A percentile compares a stretch with the other conserved stretches of the same genome.
Evolutionary conservation across 1,140 invertebrate genomes (phyloP).

Genomic region (Papilio glaucus): DNA sequence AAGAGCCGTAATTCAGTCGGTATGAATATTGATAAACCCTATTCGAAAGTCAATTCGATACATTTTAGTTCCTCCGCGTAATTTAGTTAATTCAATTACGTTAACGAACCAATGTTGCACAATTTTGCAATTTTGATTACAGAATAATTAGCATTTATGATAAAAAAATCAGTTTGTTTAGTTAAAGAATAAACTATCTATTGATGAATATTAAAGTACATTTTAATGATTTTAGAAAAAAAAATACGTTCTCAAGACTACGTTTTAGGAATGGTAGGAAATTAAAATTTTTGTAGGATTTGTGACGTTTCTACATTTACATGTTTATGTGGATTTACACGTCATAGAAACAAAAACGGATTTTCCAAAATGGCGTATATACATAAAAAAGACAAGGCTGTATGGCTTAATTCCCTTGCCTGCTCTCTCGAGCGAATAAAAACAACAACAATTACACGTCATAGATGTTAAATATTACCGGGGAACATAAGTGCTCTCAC

Average conservation of each 20-base stretch:
- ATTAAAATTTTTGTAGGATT: too few species aligned
- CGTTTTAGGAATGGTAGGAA: too few species aligned
- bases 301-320: too few species aligned
- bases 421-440: too few species aligned
- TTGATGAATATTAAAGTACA: background rate
- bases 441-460: too few species aligned
- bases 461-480: too few species aligned
- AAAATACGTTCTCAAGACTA: background rate
- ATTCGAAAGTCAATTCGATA: constrained; percentile 38
- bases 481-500: too few species aligned
- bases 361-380: too few species aligned
- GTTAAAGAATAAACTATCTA: constrained; percentile 8
- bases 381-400: too few species aligned
- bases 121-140: constrained; percentile 55
- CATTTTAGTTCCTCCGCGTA: constrained; percentile 41
- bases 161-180: background rate
- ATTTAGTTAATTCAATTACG: constrained; percentile 45
- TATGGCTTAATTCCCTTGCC: too few species aligned
- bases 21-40: constrained; percentile 23
- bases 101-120: constrained; percentile 50
- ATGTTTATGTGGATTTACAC: too few species aligned
- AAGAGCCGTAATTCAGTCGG: background rate
- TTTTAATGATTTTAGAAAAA: constrained; percentile 11
- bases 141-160: constrained; percentile 43
- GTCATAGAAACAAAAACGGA: too few species aligned